phyloP scores from a whole-genome alignment of 2,797 vertebrate genomes.

The Lateolabrax maculatus region DNA sequence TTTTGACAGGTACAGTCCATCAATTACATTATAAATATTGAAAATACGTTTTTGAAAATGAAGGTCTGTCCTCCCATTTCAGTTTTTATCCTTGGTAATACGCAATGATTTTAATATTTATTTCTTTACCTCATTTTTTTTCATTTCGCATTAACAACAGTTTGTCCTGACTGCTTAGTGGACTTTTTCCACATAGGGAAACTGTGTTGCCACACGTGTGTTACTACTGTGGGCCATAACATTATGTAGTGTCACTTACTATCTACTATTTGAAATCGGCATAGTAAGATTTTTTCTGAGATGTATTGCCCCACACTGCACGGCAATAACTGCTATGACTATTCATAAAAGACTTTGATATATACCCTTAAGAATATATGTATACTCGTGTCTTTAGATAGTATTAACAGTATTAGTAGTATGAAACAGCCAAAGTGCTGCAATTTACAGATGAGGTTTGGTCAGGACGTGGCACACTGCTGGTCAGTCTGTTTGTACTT shows the following conservation, averaged over 20 bases:
- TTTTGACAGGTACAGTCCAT: neutral
- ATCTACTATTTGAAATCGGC: too few relatives aligned
- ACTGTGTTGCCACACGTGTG: neutral
- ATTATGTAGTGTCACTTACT: neutral
- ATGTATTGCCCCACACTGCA: too few relatives aligned
- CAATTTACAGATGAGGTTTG: slow-evolving; percentile 4
- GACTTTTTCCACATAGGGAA: neutral
- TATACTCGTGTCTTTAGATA: too few relatives aligned
- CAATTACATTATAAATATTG: neutral
- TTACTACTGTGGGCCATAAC: neutral
- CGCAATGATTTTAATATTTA: neutral
- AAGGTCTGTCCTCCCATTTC: neutral
- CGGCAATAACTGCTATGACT: neutral
- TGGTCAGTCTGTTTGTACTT: slow-evolving; percentile 19
- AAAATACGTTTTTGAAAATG: neutral
- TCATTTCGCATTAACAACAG: neutral
- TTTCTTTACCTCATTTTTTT: neutral
- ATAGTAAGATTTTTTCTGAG: too few relatives aligned
- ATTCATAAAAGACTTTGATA: neutral
- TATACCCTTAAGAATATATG: neutral
- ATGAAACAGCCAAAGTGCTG: too few relatives aligned
- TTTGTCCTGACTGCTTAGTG: neutral
- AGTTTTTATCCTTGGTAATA: too few relatives aligned
- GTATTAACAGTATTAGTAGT: too few relatives aligned
- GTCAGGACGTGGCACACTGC: slow-evolving; percentile 16